phyloP scores from a whole-genome alignment of 2,888 invertebrate genomes.

The Tipula confusa region DNA sequence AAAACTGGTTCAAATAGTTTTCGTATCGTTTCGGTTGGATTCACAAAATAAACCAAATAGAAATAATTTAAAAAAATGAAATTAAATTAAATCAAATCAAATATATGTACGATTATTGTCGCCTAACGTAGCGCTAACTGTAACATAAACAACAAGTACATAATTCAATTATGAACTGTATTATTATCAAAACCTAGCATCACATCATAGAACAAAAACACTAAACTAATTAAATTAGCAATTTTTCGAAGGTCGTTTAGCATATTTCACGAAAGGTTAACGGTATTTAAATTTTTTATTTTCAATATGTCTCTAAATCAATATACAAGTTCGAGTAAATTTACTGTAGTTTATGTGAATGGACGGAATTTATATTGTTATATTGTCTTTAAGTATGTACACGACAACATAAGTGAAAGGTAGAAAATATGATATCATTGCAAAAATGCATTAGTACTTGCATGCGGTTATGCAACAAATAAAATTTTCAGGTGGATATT shows the following conservation, averaged over 20 bases:
- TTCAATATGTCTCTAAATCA: too few species aligned
- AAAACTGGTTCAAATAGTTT: neutral
- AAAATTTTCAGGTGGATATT: neutral
- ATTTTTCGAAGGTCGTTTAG: neutral
- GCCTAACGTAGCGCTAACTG: neutral
- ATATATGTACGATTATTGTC: too few species aligned
- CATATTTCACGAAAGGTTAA: neutral
- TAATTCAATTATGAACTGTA: neutral
- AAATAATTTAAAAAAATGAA: neutral
- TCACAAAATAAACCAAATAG: neutral
- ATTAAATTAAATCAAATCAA: neutral
- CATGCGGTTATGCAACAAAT: neutral
- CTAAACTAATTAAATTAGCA: neutral
- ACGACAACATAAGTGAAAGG: conserved; percentile 12
- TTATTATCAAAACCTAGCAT: neutral
- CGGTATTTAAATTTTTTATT: neutral
- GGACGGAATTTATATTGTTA: neutral
- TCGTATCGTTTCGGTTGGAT: neutral
- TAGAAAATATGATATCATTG: neutral
- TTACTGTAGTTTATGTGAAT: neutral
- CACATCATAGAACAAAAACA: neutral
- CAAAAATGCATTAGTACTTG: neutral
- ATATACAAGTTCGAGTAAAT: too few species aligned
- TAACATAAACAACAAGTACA: neutral
- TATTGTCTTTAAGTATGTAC: neutral